These are phyloP conservation scores for Sinocyclocheilus anshuiensis DNA, from an alignment of 2,113 vertebrate genomes.

Conservation along the genomic window DNA sequence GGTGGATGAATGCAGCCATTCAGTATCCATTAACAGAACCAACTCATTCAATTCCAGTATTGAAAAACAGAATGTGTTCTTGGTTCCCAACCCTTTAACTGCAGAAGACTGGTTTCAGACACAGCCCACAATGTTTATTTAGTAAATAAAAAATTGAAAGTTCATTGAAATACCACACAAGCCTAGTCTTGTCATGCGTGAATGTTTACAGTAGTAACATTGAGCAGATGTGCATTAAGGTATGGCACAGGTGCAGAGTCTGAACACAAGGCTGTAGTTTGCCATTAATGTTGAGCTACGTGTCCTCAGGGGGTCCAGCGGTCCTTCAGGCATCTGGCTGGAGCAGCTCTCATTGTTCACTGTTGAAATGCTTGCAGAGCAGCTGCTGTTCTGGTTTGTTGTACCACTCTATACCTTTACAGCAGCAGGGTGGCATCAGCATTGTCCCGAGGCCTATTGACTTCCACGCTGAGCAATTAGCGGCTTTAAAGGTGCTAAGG, in stretches of 20 bases:
- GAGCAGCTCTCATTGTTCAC: slow-evolving; percentile 52
- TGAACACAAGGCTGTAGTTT: slow-evolving; percentile 35
- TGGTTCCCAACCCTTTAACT: background rate
- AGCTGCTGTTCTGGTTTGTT: slow-evolving; percentile 54
- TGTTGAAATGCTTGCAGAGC: slow-evolving; percentile 53
- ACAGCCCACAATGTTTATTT: slow-evolving; percentile 10
- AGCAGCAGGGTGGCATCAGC: slow-evolving; percentile 35
- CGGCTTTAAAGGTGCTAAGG: slow-evolving; percentile 35
- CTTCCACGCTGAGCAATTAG: slow-evolving; percentile 40
- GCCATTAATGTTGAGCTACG: slow-evolving; percentile 41
- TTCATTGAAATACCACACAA: slow-evolving; percentile 21
- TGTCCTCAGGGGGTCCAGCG: slow-evolving; percentile 46
- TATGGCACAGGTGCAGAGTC: slow-evolving; percentile 49
- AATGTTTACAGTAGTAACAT: slow-evolving; percentile 40
- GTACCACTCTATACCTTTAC: slow-evolving; percentile 34
- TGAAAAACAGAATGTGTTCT: background rate
- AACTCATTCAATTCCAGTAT: background rate
- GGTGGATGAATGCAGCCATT: too few species aligned
- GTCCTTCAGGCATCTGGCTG: slow-evolving; percentile 53
- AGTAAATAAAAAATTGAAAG: slow-evolving; percentile 18
- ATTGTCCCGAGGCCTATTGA: slow-evolving; percentile 34
- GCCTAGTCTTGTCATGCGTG: background rate
- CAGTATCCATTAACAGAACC: background rate
- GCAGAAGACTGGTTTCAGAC: background rate
- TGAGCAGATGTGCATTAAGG: slow-evolving; percentile 47